Conservation (phyloP, 2,113 vertebrate species). For the Illadopsis cleaveri region DNA sequence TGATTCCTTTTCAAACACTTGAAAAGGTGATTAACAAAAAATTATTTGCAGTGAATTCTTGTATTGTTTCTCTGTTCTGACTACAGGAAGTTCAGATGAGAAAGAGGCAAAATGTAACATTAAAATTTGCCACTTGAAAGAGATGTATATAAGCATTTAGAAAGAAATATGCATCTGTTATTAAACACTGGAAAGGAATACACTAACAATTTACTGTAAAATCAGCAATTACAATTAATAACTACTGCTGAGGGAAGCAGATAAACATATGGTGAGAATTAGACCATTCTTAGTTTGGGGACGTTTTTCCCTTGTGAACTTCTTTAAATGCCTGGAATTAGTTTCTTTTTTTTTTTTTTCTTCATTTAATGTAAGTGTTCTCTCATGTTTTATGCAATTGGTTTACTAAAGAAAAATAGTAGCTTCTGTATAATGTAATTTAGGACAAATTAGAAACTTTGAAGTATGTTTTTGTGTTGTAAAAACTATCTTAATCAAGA, state of each 20-base stretch:
- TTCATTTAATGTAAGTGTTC: background rate
- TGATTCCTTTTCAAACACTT: background rate
- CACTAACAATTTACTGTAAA: background rate
- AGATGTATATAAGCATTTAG: background rate
- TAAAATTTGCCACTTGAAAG: background rate
- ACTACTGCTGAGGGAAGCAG: background rate
- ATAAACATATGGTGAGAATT: background rate
- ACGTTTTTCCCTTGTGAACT: background rate
- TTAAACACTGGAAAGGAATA: background rate
- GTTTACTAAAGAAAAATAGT: slow-evolving; percentile 49
- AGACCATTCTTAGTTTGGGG: background rate
- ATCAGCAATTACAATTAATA: background rate
- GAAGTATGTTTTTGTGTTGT: slow-evolving; percentile 55
- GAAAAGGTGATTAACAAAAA: background rate
- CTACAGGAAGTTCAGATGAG: background rate
- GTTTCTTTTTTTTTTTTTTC: background rate
- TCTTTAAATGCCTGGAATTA: background rate
- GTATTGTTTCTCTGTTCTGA: background rate
- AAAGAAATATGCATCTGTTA: background rate
- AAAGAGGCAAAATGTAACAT: background rate
- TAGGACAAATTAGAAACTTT: slow-evolving; percentile 31
- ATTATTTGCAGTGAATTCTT: background rate
- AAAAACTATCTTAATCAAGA: slow-evolving; percentile 38
- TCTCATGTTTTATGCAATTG: background rate
- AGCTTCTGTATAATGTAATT: slow-evolving; percentile 32